Evolutionary conservation across 2,888 invertebrate species (phyloP).

Genomic region (Tenthredo amoena): DNA sequence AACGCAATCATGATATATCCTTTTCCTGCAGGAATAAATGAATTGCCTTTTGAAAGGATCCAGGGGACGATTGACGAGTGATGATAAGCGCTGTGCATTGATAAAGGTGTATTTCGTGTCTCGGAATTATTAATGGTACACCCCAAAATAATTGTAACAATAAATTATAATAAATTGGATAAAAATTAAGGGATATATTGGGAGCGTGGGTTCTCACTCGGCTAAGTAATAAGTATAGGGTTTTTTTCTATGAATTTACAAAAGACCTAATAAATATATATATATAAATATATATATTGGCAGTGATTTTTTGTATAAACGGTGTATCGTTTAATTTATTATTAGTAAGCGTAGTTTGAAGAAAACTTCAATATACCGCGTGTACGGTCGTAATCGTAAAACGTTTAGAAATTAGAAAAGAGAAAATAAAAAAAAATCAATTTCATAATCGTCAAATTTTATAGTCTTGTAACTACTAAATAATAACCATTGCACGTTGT

Average conservation of each 20-base stretch:
- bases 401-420: neutral
- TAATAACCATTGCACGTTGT: neutral
- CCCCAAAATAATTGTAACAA: neutral
- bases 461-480: neutral
- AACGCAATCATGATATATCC: slow-evolving; percentile 31
- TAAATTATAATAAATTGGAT: neutral
- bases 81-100: slow-evolving; percentile 41
- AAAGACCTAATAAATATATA: slow-evolving; percentile 23
- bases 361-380: too few relatives aligned
- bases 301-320: neutral
- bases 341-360: neutral
- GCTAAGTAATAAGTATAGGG: slow-evolving; percentile 9
- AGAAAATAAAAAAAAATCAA: slow-evolving; percentile 39
- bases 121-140: neutral
- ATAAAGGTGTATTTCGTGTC: slow-evolving; percentile 15
- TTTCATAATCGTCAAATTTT: slow-evolving; percentile 59
- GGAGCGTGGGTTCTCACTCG: neutral
- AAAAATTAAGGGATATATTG: neutral
- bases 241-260: slow-evolving; percentile 41
- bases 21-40: neutral
- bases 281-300: neutral
- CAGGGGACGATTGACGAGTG: slow-evolving; percentile 46
- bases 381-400: too few relatives aligned
- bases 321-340: neutral
- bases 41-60: slow-evolving; percentile 27